Evolutionary conservation across 1,140 invertebrate species (phyloP).

Genomic region (Meloidogyne chitwoodi): DNA sequence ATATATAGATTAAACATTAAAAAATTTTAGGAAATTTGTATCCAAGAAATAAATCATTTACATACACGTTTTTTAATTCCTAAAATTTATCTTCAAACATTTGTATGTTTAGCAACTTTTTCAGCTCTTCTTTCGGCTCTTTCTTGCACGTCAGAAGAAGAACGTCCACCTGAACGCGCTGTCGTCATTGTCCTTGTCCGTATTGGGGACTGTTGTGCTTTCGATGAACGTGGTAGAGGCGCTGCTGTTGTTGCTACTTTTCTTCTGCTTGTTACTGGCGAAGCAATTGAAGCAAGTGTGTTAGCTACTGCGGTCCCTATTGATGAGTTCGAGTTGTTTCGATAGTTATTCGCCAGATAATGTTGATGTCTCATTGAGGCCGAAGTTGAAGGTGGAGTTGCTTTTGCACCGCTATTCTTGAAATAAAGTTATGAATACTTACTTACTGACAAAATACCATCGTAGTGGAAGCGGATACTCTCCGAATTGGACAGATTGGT

Average conservation of each 20-base stretch:
- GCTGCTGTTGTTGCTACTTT: neutral
- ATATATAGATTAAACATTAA: too few relatives aligned
- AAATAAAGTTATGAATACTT: neutral
- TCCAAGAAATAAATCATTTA: too few relatives aligned
- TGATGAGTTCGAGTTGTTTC: neutral
- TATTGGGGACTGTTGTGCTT: neutral
- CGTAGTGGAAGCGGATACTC: slow-evolving; percentile 7
- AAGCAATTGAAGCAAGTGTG: neutral
- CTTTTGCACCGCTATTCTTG: neutral
- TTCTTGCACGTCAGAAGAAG: neutral
- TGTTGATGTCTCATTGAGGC: neutral
- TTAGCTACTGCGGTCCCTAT: neutral
- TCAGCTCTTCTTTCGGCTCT: neutral
- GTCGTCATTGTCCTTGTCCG: neutral
- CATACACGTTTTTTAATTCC: too few relatives aligned
- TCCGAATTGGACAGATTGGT: slow-evolving; percentile 6
- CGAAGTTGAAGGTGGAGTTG: neutral
- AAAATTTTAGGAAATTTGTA: too few relatives aligned
- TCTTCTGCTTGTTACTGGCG: neutral
- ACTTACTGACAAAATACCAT: neutral
- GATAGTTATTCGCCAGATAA: neutral
- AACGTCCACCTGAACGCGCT: neutral
- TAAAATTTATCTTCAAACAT: neutral
- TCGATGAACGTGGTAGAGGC: neutral
- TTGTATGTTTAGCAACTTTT: neutral